These are phyloP conservation scores for Ceraclea dissimilis DNA, from an alignment of 2,888 invertebrate genomes.

Conservation along the genomic window DNA sequence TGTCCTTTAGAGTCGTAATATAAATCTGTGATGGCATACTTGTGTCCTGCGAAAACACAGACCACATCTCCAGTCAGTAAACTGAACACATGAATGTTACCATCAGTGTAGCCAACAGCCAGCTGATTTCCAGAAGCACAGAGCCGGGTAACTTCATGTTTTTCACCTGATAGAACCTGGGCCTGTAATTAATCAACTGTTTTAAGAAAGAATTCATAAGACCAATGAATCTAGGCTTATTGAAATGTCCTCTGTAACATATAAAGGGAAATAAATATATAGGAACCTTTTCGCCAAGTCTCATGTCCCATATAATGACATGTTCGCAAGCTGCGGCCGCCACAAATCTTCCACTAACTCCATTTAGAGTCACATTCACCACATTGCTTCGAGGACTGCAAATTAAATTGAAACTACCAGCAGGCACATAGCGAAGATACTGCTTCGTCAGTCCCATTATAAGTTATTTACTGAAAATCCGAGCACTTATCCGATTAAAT, in stretches of 20 bases:
- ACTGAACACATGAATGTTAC: slow-evolving; percentile 77
- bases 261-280: background rate
- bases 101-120: slow-evolving; percentile 90
- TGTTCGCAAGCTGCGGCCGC: slow-evolving; percentile 93
- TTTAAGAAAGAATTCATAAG: too few species aligned
- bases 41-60: slow-evolving; percentile 77
- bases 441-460: slow-evolving; percentile 86
- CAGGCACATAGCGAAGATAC: slow-evolving; percentile 81
- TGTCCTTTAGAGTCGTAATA: slow-evolving; percentile 79
- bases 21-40: slow-evolving; percentile 72
- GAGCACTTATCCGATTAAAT: background rate
- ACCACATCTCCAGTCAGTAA: slow-evolving; percentile 62
- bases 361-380: slow-evolving; percentile 68
- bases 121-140: slow-evolving; percentile 69
- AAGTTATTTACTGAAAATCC: too few species aligned
- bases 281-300: slow-evolving; percentile 70
- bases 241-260: background rate
- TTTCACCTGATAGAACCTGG: slow-evolving; percentile 72
- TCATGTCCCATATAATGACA: slow-evolving; percentile 89
- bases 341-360: slow-evolving; percentile 73
- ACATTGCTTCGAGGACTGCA: slow-evolving; percentile 73
- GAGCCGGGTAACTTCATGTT: slow-evolving; percentile 67
- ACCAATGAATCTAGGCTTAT: too few species aligned
- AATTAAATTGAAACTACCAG: slow-evolving; percentile 83
- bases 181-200: slow-evolving; percentile 50